Evolutionary conservation across 1,140 invertebrate species (phyloP), one percentile per base, ranked within the genome.

Genomic region (Samia ricini): DNA sequence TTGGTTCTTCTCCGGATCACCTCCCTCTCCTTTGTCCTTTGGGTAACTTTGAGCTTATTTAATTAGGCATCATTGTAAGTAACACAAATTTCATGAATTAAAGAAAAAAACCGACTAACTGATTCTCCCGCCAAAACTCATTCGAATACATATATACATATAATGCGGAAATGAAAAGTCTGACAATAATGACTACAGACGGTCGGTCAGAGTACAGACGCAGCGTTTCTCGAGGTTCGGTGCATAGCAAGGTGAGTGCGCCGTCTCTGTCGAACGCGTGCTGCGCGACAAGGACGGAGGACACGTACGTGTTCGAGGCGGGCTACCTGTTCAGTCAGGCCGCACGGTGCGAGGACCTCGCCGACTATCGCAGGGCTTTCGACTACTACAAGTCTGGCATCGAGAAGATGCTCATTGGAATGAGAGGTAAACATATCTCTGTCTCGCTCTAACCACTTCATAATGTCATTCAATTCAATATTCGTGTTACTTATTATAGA

Each of bases 401-500:
- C 24, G 89, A 91, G 83, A 93, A 87, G 66, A 91, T 85, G 81
- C 85, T 72, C 65, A 91, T 85, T 60, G 90, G 71, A 61, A 88
- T 83, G 26, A 92, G 82, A 86, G 91, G 86, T 92, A 68, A 68
- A 91, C 33, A 36, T 92, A 26, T 29, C 2, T n/a, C n/a, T n/a
- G n/a, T n/a, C n/a, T n/a, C n/a, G n/a, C n/a, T n/a, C n/a, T n/a
- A 6, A 36, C 33, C 33, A 36, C 33, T 36, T 15, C 6, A 36
- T 15, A 36, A 92, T 92, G 36, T 91, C 90, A 66, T 92, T 7
- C 33, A 36, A n/a, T n/a, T n/a, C n/a, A n/a, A n/a, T n/a, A n/a
- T n/a, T n/a, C n/a, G n/a, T n/a, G n/a, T n/a, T n/a, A n/a, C n/a
- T n/a, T n/a, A n/a, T n/a, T n/a, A n/a, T n/a, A n/a, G n/a, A n/a